These are phyloP conservation scores for Amorpha juglandis DNA, from an alignment of 2,888 invertebrate species.

Conservation along the genomic window DNA sequence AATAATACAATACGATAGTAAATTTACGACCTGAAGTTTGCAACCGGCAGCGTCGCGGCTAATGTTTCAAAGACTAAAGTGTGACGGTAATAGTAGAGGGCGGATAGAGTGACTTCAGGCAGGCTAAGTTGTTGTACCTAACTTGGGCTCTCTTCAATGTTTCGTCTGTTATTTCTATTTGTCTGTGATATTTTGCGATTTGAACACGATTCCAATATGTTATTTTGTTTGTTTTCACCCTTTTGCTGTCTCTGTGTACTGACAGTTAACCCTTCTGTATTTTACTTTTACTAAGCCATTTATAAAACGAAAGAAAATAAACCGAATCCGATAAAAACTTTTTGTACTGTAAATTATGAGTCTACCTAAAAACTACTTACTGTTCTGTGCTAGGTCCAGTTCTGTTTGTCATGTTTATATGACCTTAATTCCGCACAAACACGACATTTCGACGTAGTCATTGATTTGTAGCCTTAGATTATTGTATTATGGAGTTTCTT, in stretches of 20 bases:
- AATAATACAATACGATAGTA: too few species aligned
- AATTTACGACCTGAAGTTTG: too few species aligned
- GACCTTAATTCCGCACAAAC: background rate
- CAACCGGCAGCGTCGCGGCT: too few species aligned
- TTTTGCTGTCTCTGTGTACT: too few species aligned
- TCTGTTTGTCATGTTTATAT: background rate
- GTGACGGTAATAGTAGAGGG: too few species aligned
- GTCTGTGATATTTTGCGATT: background rate
- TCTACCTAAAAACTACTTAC: background rate
- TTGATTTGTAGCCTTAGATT: background rate
- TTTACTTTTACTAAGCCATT: slow-evolving; percentile 14
- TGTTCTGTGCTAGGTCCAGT: background rate
- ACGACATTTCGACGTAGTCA: background rate
- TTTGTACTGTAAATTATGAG: background rate
- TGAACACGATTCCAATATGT: background rate
- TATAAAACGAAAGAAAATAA: background rate
- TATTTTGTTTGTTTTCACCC: background rate
- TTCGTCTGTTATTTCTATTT: too few species aligned
- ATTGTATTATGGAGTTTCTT: background rate
- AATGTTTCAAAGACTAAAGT: too few species aligned
- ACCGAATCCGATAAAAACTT: background rate
- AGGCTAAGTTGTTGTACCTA: too few species aligned
- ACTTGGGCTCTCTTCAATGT: too few species aligned
- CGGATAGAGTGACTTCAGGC: too few species aligned
- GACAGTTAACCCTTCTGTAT: background rate